Evolutionary conservation across 1,140 invertebrate genomes (phyloP).

Genomic region (Pemphigus obesinymphae): DNA sequence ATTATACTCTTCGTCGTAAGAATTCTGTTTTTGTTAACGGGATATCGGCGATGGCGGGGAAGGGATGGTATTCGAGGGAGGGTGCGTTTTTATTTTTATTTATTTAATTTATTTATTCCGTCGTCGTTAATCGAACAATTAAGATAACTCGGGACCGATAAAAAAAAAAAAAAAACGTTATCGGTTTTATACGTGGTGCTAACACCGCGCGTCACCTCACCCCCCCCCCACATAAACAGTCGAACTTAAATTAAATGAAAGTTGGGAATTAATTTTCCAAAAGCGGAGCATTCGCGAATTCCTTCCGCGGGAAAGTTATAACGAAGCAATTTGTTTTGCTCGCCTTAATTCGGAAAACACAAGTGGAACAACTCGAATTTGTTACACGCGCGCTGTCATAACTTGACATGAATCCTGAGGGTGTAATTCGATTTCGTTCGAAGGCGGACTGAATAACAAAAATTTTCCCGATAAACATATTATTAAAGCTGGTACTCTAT

Average conservation of each 20-base stretch:
- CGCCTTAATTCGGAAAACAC: conserved; percentile 24
- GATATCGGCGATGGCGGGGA: too few species aligned
- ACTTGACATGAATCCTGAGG: conserved; percentile 29
- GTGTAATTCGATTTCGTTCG: conserved; percentile 32
- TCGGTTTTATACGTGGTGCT: conserved; percentile 13
- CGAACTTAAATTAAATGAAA: conserved; percentile 21
- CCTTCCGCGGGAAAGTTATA: conserved; percentile 32
- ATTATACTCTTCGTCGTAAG: background rate
- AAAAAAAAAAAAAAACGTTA: too few species aligned
- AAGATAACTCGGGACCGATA: conserved; percentile 17
- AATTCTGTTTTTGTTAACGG: background rate
- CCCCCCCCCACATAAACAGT: background rate
- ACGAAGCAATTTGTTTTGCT: conserved; percentile 31
- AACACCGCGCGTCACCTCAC: background rate
- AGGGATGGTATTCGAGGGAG: too few species aligned
- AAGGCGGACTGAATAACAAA: conserved; percentile 21
- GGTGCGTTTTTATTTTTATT: background rate
- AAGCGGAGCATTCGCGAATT: conserved; percentile 16
- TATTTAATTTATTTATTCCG: background rate
- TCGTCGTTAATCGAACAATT: conserved; percentile 22
- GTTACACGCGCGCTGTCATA: conserved; percentile 16
- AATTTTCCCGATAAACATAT: conserved; percentile 22
- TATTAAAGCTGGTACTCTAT: too few species aligned
- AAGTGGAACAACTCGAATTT: conserved; percentile 26
- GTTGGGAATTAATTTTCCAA: conserved; percentile 30